Percentiles rank a stretch among this genome's conserved stretches.
Evolutionary conservation across 2,888 invertebrate genomes (phyloP).

Genomic region (Sesia apiformis): DNA sequence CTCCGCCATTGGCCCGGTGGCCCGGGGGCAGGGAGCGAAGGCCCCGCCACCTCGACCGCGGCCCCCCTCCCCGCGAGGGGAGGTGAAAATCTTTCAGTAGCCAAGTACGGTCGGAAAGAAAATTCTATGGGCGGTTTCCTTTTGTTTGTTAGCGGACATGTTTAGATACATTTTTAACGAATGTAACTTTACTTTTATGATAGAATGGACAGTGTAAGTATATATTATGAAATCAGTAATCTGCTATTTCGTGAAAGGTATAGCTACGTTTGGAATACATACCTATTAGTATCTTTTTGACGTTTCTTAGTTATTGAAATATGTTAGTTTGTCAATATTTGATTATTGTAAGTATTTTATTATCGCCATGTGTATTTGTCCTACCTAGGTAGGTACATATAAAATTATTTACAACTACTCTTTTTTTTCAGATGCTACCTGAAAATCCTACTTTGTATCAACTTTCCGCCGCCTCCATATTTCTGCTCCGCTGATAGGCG

Average conservation of each 20-base stretch:
- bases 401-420: background rate
- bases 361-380: too few relatives aligned
- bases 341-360: too few relatives aligned
- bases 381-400: background rate
- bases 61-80: constrained; percentile 39
- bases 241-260: background rate
- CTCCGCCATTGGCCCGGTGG: constrained; percentile 73
- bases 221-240: background rate
- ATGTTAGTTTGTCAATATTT: too few relatives aligned
- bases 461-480: constrained; percentile 64
- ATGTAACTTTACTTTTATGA: background rate
- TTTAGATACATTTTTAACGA: too few relatives aligned
- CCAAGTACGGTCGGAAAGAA: constrained; percentile 59
- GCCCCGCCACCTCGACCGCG: constrained; percentile 66
- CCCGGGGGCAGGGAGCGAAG: constrained; percentile 71
- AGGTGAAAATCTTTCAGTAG: constrained; percentile 63
- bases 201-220: background rate
- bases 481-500: constrained; percentile 41
- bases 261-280: background rate
- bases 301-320: background rate
- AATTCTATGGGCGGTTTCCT: constrained; percentile 22
- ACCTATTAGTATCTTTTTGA: background rate
- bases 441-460: constrained; percentile 66
- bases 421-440: constrained; percentile 39
- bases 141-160: too few relatives aligned